Percentiles rank a stretch among this genome's conserved stretches.
Evolutionary conservation across 2,888 invertebrate genomes (phyloP).

Genomic region (Dryobotodes eremita): DNA sequence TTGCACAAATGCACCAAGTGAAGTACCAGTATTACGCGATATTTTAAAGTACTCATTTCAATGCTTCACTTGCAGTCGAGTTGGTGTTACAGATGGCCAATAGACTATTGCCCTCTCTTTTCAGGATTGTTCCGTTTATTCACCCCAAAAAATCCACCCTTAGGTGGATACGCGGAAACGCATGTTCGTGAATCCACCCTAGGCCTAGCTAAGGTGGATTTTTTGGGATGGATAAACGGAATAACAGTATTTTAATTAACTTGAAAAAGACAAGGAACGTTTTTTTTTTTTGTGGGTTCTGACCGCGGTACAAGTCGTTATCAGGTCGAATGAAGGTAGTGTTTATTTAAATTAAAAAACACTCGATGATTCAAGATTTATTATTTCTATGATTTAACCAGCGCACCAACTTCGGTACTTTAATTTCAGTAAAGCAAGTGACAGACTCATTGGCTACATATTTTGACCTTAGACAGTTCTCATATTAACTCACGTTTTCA

Average conservation of each 20-base stretch:
- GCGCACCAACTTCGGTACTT: background rate
- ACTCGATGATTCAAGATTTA: slow-evolving; percentile 8
- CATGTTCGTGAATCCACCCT: too few relatives aligned
- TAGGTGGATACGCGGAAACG: too few relatives aligned
- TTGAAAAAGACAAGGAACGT: slow-evolving; percentile 7
- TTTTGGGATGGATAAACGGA: too few relatives aligned
- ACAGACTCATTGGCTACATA: slow-evolving; percentile 10
- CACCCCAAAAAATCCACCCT: too few relatives aligned
- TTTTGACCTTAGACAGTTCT: background rate
- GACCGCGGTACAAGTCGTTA: background rate
- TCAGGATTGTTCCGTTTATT: too few relatives aligned
- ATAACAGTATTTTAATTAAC: background rate
- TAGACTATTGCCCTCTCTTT: background rate
- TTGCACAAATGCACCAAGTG: background rate
- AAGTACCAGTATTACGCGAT: background rate
- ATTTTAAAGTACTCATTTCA: background rate
- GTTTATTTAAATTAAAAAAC: slow-evolving; percentile 17
- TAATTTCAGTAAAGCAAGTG: slow-evolving; percentile 2
- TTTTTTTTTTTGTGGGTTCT: background rate
- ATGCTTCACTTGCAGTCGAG: slow-evolving; percentile 2
- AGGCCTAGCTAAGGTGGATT: too few relatives aligned
- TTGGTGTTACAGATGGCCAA: background rate
- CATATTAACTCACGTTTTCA: slow-evolving; percentile 1
- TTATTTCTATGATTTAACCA: slow-evolving; percentile 7
- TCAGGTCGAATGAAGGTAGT: slow-evolving; percentile 26